Evolutionary conservation across 1,140 invertebrate species (phyloP).

Genomic region (Uloborus diversus): DNA sequence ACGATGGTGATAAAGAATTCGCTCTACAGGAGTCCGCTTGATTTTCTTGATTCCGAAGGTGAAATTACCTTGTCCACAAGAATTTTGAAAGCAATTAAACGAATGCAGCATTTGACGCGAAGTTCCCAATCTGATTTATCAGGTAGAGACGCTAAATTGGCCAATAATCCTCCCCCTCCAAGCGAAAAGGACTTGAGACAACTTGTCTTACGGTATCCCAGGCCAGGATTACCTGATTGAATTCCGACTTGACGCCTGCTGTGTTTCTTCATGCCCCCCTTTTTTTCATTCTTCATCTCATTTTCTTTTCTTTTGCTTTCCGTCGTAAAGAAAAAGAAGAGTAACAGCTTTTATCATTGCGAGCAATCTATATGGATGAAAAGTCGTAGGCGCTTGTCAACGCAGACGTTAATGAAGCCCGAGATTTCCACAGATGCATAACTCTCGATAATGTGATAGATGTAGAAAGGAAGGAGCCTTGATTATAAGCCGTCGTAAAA

Average conservation of each 20-base stretch:
- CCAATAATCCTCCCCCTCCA: slow-evolving; percentile 45
- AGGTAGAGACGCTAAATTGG: slow-evolving; percentile 23
- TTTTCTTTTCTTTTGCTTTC: background rate
- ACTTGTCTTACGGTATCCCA: slow-evolving; percentile 7
- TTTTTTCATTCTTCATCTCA: slow-evolving; percentile 22
- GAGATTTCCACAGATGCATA: slow-evolving; percentile 37
- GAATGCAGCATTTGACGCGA: background rate
- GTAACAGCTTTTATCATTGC: slow-evolving; percentile 43
- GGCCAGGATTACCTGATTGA: slow-evolving; percentile 47
- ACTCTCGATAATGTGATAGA: slow-evolving; percentile 29
- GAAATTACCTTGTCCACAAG: no score
- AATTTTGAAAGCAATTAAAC: no score
- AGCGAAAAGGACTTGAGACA: background rate
- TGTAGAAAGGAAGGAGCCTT: slow-evolving; percentile 37
- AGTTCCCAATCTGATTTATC: slow-evolving; percentile 40
- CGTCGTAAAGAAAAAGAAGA: slow-evolving; percentile 31
- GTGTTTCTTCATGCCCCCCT: slow-evolving; percentile 31
- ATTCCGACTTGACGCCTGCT: slow-evolving; percentile 46
- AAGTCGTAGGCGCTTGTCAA: slow-evolving; percentile 51
- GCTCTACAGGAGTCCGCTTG: no score
- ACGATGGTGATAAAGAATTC: no score
- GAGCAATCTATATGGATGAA: slow-evolving; percentile 51
- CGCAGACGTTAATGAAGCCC: slow-evolving; percentile 41
- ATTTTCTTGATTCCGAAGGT: no score
- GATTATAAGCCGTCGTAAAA: slow-evolving; percentile 32